Evolutionary conservation across 2,888 invertebrate species (phyloP), one percentile per base, ranked within the genome.

Genomic region (Morpho deidamia): DNA sequence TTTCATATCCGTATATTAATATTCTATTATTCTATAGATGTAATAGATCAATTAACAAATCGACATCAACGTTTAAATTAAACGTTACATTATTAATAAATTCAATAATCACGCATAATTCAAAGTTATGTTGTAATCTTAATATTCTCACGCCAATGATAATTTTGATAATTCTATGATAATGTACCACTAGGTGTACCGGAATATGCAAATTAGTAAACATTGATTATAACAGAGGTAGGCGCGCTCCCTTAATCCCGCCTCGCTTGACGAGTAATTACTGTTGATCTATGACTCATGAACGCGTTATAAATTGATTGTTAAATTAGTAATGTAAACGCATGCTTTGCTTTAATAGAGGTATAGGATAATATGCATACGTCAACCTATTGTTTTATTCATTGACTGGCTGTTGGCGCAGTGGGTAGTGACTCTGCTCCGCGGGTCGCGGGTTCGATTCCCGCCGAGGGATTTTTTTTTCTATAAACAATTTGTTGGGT

Each of bases 181-280:
- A 59, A 54, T 55, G 53, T 60, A 51, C 43, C 44, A 41, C 44
- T 54, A 39, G 51, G 46, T 60, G 58, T 55, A 52, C 49, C 53
- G 58, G 51, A 49, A 59, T 62, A 58, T 58, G 53, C 46, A 59
- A 61, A 62, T 60, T 50, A 53, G 53, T 49, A 55, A 44, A 55
- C 58, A 51, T 60, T 56, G 57, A 54, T 58, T 53, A 51, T 59
- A 44, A 56, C 53, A 54, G 48, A 55, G 59, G 53, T 59, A 56
- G 58, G 56, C 55, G 56, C 49, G 40, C 55, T n/a, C n/a, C n/a
- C n/a, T 56, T 60, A 55, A 55, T 59, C 55, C 53, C 53, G 45
- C 59, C 51, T 47, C 51, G 50, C 33, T 43, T 60, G 55, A 56
- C 44, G 45, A 55, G 51, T 59, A 47, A 61, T 59, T 57, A 53